phyloP scores from a whole-genome alignment of 2,113 vertebrate genomes.

The Dipodomys ordii region DNA sequence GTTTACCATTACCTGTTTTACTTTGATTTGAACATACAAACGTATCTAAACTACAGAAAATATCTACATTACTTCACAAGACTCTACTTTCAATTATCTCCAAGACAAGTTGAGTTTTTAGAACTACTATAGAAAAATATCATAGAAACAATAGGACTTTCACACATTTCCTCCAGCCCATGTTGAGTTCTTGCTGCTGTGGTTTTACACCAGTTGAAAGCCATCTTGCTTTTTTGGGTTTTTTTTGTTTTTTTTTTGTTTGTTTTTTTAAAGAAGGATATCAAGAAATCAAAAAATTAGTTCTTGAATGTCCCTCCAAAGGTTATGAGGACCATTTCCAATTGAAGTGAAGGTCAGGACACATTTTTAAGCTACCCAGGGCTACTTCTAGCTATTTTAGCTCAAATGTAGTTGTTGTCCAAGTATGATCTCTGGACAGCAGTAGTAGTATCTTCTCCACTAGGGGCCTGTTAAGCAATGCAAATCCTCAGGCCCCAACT shows the following conservation, averaged over 20 bases:
- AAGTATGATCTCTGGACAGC: not conserved
- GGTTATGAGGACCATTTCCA: not conserved
- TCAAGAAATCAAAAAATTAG: not conserved
- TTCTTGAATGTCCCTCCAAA: not conserved
- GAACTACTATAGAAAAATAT: not conserved
- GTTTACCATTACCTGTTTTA: not conserved
- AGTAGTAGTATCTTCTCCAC: not conserved
- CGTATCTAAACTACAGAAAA: slow-evolving; percentile 8
- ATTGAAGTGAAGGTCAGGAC: not conserved
- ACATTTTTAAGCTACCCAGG: not conserved
- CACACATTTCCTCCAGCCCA: not conserved
- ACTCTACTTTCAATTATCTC: not conserved
- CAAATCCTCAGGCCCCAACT: not conserved
- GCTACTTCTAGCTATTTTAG: not conserved
- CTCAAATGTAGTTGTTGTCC: not conserved
- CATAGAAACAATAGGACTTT: not conserved
- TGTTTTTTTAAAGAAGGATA: not conserved
- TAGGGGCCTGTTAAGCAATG: not conserved
- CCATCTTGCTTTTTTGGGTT: not conserved
- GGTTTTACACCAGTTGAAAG: not conserved
- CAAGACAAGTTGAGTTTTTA: not conserved
- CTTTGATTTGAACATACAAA: slow-evolving; percentile 15
- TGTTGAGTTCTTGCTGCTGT: not conserved
- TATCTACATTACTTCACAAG: not conserved
- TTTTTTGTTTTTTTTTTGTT: not conserved